phyloP scores from a whole-genome alignment of 2,113 vertebrate genomes.

The Poeciliopsis turrubarensis region DNA sequence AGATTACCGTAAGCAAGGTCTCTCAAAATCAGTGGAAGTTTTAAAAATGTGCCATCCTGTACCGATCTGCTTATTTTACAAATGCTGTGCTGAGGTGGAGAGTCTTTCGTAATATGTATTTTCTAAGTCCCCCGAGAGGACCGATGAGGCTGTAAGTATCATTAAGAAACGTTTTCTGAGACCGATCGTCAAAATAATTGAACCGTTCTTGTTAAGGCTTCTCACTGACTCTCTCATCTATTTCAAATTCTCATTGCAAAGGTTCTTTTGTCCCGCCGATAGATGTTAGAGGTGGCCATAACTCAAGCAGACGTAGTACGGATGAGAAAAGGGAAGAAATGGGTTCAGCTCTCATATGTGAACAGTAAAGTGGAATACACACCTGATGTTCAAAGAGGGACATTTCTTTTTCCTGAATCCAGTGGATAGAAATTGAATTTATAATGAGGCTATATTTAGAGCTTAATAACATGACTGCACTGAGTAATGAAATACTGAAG shows the following conservation, averaged over 20 bases:
- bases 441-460: constrained; percentile 84
- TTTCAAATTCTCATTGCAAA: constrained; percentile 61
- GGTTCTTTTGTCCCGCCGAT: constrained; percentile 56
- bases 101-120: constrained; percentile 20
- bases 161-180: constrained; percentile 52
- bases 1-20: constrained; percentile 20
- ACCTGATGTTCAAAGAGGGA: constrained; percentile 74
- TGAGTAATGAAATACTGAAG: constrained; percentile 77
- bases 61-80: constrained; percentile 17
- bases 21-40: constrained; percentile 7
- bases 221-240: constrained; percentile 58
- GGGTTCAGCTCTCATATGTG: constrained; percentile 50
- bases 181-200: constrained; percentile 68
- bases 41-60: not conserved
- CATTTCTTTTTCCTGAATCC: constrained; percentile 55
- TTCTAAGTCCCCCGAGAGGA: constrained; percentile 11
- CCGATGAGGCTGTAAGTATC: constrained; percentile 27
- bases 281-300: constrained; percentile 54
- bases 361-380: constrained; percentile 74
- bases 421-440: constrained; percentile 79
- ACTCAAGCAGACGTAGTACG: constrained; percentile 60
- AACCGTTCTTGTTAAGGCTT: constrained; percentile 59
- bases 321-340: constrained; percentile 68
- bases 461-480: constrained; percentile 69
- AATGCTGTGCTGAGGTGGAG: constrained; percentile 4